Evolutionary conservation across 2,113 vertebrate genomes (phyloP).

Genomic region (Brachypodius melanocephalos): DNA sequence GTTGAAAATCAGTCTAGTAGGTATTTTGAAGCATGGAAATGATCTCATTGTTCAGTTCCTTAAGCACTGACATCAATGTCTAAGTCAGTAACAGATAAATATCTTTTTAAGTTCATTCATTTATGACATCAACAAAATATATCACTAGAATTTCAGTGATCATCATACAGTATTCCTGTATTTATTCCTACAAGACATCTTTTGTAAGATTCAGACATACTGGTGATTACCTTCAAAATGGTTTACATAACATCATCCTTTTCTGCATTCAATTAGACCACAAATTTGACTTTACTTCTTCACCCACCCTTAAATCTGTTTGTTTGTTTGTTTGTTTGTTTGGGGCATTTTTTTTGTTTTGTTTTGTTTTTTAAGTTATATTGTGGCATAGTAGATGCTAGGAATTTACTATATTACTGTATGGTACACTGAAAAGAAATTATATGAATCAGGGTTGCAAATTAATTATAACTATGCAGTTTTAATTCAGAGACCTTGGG

Average conservation of each 20-base stretch:
- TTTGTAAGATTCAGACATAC: neutral
- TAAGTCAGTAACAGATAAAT: neutral
- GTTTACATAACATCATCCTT: neutral
- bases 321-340: neutral
- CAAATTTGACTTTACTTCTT: neutral
- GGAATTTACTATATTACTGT: neutral
- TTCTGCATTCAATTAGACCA: neutral
- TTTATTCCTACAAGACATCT: neutral
- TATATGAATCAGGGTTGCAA: neutral
- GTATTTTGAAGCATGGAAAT: neutral
- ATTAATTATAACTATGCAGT: neutral
- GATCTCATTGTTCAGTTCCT: neutral
- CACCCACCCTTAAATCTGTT: fast-evolving
- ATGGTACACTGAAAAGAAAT: neutral
- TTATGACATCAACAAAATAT: neutral
- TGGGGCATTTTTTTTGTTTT: too few relatives aligned
- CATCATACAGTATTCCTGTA: fast-evolving
- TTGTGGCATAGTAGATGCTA: neutral
- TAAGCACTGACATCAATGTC: neutral
- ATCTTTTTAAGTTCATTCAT: neutral
- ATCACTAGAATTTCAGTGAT: neutral
- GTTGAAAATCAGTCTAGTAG: neutral
- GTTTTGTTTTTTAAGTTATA: neutral
- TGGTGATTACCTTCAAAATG: neutral
- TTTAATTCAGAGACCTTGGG: neutral